These are phyloP conservation scores for Oreochromis niloticus DNA, from an alignment of 2,113 vertebrate genomes.

Conservation along the genomic window DNA sequence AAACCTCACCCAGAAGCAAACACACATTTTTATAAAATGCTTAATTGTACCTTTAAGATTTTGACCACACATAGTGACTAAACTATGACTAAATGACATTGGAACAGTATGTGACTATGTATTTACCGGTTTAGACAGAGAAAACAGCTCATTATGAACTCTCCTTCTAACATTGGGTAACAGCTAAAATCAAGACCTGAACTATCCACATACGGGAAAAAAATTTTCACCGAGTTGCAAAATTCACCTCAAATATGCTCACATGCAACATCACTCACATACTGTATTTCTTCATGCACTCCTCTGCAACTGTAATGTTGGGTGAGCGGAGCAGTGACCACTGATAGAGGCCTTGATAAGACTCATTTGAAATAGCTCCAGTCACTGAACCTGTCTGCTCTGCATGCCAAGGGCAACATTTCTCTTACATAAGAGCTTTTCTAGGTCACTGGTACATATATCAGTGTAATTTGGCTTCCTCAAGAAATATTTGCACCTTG, in stretches of 20 bases:
- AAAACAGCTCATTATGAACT: background rate
- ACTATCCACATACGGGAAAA: background rate
- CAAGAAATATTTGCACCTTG: conserved; percentile 8
- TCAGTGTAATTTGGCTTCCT: conserved; percentile 9
- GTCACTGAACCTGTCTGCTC: conserved; percentile 21
- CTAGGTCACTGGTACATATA: conserved; percentile 43
- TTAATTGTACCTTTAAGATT: background rate
- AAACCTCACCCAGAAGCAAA: background rate
- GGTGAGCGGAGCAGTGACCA: background rate
- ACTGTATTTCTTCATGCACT: background rate
- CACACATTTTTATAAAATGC: background rate
- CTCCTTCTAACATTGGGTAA: background rate
- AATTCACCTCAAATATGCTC: background rate
- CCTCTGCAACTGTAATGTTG: background rate
- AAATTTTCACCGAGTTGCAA: background rate
- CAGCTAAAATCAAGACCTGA: conserved; percentile 5
- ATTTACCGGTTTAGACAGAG: background rate
- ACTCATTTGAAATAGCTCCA: conserved; percentile 27
- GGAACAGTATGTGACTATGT: background rate
- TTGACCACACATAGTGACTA: background rate
- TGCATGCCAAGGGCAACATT: conserved; percentile 47
- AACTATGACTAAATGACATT: background rate
- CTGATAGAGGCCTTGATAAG: conserved; percentile 47
- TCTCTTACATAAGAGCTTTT: conserved; percentile 34
- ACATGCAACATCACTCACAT: background rate